phyloP scores from a whole-genome alignment of 2,888 invertebrate genomes.

The Fissipunctia ypsillon region DNA sequence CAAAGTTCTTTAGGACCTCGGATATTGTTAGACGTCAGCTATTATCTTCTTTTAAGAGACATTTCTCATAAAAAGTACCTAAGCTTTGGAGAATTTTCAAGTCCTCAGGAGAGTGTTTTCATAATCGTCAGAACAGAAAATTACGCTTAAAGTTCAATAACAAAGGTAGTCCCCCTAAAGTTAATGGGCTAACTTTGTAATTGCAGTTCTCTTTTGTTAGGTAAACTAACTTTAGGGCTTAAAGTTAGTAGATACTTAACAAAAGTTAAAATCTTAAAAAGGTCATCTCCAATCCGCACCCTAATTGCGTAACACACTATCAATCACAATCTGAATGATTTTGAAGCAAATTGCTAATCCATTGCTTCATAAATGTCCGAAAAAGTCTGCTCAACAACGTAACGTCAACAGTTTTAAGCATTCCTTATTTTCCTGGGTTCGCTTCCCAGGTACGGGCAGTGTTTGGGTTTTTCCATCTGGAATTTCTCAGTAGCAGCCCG shows the following conservation, averaged over 20 bases:
- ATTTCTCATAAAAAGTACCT: neutral
- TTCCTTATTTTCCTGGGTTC: too few relatives aligned
- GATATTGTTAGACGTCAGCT: neutral
- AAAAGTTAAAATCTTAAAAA: too few relatives aligned
- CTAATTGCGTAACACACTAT: too few relatives aligned
- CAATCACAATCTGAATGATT: too few relatives aligned
- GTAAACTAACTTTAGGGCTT: neutral
- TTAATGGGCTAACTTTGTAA: neutral
- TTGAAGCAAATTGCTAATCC: too few relatives aligned
- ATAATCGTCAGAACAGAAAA: neutral
- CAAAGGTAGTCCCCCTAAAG: neutral
- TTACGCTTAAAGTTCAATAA: neutral
- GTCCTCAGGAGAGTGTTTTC: neutral
- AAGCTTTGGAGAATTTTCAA: neutral
- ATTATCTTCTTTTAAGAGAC: neutral
- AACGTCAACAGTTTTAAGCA: too few relatives aligned
- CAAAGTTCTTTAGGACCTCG: neutral
- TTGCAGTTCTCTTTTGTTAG: neutral
- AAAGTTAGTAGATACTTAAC: neutral
- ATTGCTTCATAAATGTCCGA: too few relatives aligned
- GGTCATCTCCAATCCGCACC: too few relatives aligned
- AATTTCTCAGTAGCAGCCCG: too few relatives aligned
- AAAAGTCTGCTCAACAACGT: too few relatives aligned
- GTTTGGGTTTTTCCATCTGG: too few relatives aligned
- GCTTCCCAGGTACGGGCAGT: too few relatives aligned